Base-by-base conservation (phyloP, 2,797 vertebrate genomes). In the Danio albolineatus region DNA sequence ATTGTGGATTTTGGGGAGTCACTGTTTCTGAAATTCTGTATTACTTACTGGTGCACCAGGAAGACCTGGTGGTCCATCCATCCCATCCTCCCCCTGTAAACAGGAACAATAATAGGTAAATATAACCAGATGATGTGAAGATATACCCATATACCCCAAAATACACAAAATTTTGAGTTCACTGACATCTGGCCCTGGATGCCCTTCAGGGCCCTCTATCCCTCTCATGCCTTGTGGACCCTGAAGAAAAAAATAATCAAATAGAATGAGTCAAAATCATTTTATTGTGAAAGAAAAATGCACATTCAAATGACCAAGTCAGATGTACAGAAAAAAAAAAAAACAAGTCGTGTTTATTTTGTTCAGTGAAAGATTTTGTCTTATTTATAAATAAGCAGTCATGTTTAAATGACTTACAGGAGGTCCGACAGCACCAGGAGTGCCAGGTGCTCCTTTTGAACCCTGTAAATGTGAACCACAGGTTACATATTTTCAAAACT, bases 171-270 rank as follows among this genome's bases (percentile, higher is more conserved):
- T 69, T 28, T 46, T 60, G 10, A 36, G 6, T 51, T 83, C 16
- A 91, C 92, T 93, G 83, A 95, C 94, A 81, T 94, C 92, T 62
- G 83, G 90, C 7, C 96, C 96, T 8, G 57, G 1, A 0, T 89
- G 82, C 5, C 96, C 96, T 73, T 93, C 94, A 54, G 85, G 85
- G 12, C 96, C 96, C 0, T 43, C 14, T 0, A 66, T 83, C 19
- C 96, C 96, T 84, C 94, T 93, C 64, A 85, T 82, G 12, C 96
- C 96, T 0, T 5, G 87, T 80, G 90, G 82, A 0, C 96, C 96
- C 96, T 96, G 81, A 16, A 85, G 83, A 19, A 46, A 64, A 74
- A 84, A n/a, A n/a, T n/a, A n/a, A 85, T n/a, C 64, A 75, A 73
- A 61, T 21, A 71, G 10, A 57, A 56, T 56, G 2, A 66, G 5